Base-by-base conservation (phyloP, 2,797 vertebrate species). In the Synanceia verrucosa region DNA sequence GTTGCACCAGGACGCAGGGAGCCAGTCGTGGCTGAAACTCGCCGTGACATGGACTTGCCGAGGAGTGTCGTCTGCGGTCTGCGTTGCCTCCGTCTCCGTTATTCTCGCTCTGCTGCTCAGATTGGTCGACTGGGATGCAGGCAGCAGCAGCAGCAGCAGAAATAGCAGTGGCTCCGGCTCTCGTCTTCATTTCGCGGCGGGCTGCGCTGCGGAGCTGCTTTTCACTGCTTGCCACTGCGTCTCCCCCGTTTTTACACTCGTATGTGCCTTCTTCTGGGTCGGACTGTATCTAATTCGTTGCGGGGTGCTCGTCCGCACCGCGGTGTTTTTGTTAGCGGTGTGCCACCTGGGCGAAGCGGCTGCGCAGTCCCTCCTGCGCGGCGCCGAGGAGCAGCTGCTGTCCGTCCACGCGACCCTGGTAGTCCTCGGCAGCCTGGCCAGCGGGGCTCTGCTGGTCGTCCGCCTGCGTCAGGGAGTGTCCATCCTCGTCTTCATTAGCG, bases 311-410 rank as follows among this genome's bases (percentile, higher is more conserved):
- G 24, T 93, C 87, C 91, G 92, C 60, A 84, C 90, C 67, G 93
- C 92, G 46, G 60, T 91, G 9, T 83, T 92, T 79, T 85, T 95
- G 65, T 86, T 94, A 79, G 94, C 91, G 71, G 89, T 87, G 91
- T 94, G 95, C 92, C 94, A 94, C 88, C 91, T 91, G 81, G 95
- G 95, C 85, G 95, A 96, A 93, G 94, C 94, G 76, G 93, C 93
- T 36, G 94, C 94, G 67, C 95, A 94, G 91, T 80, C 87, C 18
- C 91, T 93, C 70, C 82, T 94, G 87, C 76, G 81, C 83, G 89
- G 86, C 65, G 83, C 88, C 84, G 95, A 93, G 85, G 95, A 93
- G 75, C 93, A 78, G 86, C 90, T 91, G 83, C 92, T 93, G 55
- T 94, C 94, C 56, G 85, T 92, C 57, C 84, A 93, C 72, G 94